Percentiles rank a stretch among this genome's conserved stretches.
Conservation (phyloP, 2,888 invertebrate genomes). For the Rhagium mordax region DNA sequence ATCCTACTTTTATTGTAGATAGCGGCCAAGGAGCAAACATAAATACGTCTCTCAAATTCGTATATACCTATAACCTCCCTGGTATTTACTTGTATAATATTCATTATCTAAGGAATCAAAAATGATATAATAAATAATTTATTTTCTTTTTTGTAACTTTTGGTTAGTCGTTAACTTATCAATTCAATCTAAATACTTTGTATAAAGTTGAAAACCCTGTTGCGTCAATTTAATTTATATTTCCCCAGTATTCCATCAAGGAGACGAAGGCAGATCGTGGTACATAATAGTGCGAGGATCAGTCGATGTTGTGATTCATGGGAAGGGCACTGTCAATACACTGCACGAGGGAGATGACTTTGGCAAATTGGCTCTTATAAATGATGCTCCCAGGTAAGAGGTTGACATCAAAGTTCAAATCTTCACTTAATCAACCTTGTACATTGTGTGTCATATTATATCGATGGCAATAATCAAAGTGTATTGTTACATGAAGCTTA, state of each 20-base stretch:
- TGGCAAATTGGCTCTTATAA: slow-evolving; percentile 88
- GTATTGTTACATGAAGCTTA: too few relatives aligned
- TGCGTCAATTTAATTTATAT: not conserved
- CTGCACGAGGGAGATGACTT: slow-evolving; percentile 90
- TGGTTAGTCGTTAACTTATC: too few relatives aligned
- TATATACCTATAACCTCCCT: too few relatives aligned
- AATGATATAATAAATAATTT: too few relatives aligned
- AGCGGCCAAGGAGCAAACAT: too few relatives aligned
- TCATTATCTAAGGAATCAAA: too few relatives aligned
- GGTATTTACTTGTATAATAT: too few relatives aligned
- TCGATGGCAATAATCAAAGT: not conserved
- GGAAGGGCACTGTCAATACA: slow-evolving; percentile 87
- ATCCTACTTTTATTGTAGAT: too few relatives aligned
- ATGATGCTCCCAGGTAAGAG: slow-evolving; percentile 84
- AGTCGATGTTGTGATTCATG: slow-evolving; percentile 88
- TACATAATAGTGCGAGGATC: slow-evolving; percentile 88
- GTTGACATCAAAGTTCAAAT: slow-evolving; percentile 11
- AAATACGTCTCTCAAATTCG: too few relatives aligned
- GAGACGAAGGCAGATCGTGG: slow-evolving; percentile 89
- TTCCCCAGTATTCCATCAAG: slow-evolving; percentile 84
- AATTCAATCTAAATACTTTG: too few relatives aligned
- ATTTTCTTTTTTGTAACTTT: too few relatives aligned
- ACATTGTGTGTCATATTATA: not conserved
- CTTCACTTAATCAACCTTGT: not conserved
- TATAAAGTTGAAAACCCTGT: too few relatives aligned